Base-by-base conservation (phyloP, 2,797 vertebrate species). In the Cygnus olor region DNA sequence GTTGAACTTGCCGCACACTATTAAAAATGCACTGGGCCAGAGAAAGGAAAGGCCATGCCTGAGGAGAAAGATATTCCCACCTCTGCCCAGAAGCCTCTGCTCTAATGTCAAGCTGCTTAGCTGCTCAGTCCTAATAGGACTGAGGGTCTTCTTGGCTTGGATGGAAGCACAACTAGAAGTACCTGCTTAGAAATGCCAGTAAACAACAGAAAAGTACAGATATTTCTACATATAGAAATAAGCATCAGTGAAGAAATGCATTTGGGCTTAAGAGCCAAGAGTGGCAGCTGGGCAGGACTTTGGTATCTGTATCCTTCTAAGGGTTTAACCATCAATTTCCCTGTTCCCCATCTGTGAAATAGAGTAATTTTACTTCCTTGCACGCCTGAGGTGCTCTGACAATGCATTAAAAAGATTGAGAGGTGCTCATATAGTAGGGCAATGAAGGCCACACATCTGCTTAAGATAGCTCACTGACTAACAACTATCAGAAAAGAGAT, bases 361-460 rank as follows among this genome's bases (percentile, higher is more conserved):
- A 94, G 93, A 90, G 83, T 95, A 96, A 96, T 96, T 92, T 90
- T 93, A 94, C 90, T 85, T 94, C 65, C 78, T 83, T 85, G 74
- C 93, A 95, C 1, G 79, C 91, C 95, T 96, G 91, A 96, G 74
- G 83, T 91, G 68, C 65, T 93, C 92, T 96, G 95, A 94, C 94
- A 96, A 94, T 89, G 81, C 90, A 94, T 96, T 94, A 94, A 96
- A 96, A 97, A 96, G 95, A 97, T 93, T 95, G 93, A 94, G 86
- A 97, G 93, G 84, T 94, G 82, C 71, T 94, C 83, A 83, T 84
- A 90, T 54, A 82, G 71, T 74, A 94, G 94, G 83, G 86, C 89
- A 96, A 94, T 65, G 93, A 95, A 94, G 96, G 95, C 94, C 90
- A 95, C 88, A 94, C 49, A 91, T 93, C 80, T 93, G 86, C 83